Base-by-base conservation (phyloP, 2,113 vertebrate species). In the Fulmarus glacialis region DNA sequence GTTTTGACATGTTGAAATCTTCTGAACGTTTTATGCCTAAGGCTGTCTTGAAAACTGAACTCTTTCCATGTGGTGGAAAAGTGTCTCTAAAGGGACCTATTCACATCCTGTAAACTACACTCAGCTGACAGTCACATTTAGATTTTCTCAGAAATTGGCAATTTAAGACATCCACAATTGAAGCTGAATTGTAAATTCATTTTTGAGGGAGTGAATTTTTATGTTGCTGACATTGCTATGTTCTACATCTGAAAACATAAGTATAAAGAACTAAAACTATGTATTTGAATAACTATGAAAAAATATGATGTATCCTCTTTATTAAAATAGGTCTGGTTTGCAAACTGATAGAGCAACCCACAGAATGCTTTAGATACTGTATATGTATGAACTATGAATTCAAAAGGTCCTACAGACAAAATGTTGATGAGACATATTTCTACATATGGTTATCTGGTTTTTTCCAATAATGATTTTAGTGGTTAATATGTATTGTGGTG, bases 11-110 rank as follows among this genome's bases (percentile, higher is more conserved):
- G 45, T 82, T 82, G 89, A 94, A 93, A 81, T 84, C 81, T 96
- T 95, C 81, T 91, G 78, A 97, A 91, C 89, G 58, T 94, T 92
- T 95, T 81, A 58, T 72, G 93, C 91, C 86, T 94, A 81, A 90
- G 81, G 93, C 92, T 88, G 81, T 95, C 78, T 75, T 73, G 88
- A 83, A 89, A 95, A 92, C 72, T 12, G 94, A 95, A 90, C 81
- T 71, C 30, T 85, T 27, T 87, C 59, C 79, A 66, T 2, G 0
- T 64, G 81, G 58, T 93, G 60, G 87, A 89, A 73, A 66, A 87
- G 3, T 58, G 34, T 89, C 91, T 97, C 95, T 92, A 29, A 93
- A 90, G 90, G 59, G 90, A 87, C 81, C 32, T 88, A 21, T 89
- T 96, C 89, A 73, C 45, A 73, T 94, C 59, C 50, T 90, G 82